Evolutionary conservation across 2,797 vertebrate genomes (phyloP).

Genomic region (Darevskia mixta): DNA sequence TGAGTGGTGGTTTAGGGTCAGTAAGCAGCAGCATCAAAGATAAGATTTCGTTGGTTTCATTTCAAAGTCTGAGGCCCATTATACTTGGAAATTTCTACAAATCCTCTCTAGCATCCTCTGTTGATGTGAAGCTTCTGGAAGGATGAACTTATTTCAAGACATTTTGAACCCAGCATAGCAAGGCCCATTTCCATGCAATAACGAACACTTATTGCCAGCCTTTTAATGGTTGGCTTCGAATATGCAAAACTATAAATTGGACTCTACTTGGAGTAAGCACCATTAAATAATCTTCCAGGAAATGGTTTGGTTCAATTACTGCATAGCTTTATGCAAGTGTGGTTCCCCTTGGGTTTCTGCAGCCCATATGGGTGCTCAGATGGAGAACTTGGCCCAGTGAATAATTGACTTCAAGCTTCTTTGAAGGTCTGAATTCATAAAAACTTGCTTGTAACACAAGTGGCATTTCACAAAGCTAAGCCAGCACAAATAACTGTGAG

Average conservation of each 20-base stretch:
- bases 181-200: conserved; percentile 39
- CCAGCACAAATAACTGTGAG: too few relatives aligned
- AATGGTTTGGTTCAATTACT: background rate
- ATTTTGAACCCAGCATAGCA: background rate
- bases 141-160: conserved; percentile 13
- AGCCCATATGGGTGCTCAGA: background rate
- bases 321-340: background rate
- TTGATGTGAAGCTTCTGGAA: background rate
- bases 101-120: background rate
- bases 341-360: background rate
- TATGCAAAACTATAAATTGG: conserved; percentile 28
- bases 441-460: too few relatives aligned
- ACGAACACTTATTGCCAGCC: background rate
- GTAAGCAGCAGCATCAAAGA: background rate
- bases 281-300: background rate
- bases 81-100: background rate
- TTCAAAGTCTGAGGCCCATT: background rate
- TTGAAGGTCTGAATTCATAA: too few relatives aligned
- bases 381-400: too few relatives aligned
- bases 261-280: conserved; percentile 1
- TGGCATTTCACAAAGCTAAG: too few relatives aligned
- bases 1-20: background rate
- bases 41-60: background rate
- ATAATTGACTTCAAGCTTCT: too few relatives aligned
- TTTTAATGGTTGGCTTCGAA: conserved; percentile 21